Evolutionary conservation across 2,888 invertebrate species (phyloP), one percentile per base, ranked within the genome.

Genomic region (Adelphocoris suturalis): DNA sequence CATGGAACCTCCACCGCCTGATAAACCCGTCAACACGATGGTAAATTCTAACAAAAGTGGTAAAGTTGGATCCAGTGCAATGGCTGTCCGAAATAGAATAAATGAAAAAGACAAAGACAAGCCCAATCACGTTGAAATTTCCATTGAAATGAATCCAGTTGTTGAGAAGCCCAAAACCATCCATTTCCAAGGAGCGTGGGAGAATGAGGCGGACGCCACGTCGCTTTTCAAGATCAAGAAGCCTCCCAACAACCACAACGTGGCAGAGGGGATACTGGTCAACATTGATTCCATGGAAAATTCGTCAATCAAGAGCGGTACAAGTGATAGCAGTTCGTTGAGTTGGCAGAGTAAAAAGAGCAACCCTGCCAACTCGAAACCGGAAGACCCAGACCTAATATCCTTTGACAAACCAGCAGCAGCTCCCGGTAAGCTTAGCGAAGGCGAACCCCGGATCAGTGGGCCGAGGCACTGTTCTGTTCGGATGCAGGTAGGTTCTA

Each of bases 381-480:
- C 19, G n/a, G 90, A 90, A 61, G 87, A 90, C 28, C 78, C 78
- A 28, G 91, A 91, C 76, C 90, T 91, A 16, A 91, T 91, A 48
- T 89, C 90, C 9, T 91, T 91, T 78, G 90, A 90, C 55, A 90
- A 89, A 68, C 89, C 85, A 19, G 89, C 84, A 5, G 16, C 76
- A 14, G 55, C 37, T 23, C 80, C 78, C 12, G n/a, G 86, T 9
- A 90, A 82, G 37, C 80, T 55, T 12, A 27, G 84, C n/a, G 81
- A 55, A 12, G 52, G 48, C 55, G 52, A 89, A 13, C 47, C n/a
- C 19, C 61, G 81, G 48, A 81, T 81, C 12, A 75, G 76, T 23
- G 97, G 97, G 0, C 96, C 97, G 0, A 94, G 97, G 91, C 95
- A 96, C 92, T 97, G 97, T 92, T 96, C 97, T 86, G 94, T 97